phyloP scores from a whole-genome alignment of 2,797 vertebrate genomes.

The Hoplostethus mediterraneus region DNA sequence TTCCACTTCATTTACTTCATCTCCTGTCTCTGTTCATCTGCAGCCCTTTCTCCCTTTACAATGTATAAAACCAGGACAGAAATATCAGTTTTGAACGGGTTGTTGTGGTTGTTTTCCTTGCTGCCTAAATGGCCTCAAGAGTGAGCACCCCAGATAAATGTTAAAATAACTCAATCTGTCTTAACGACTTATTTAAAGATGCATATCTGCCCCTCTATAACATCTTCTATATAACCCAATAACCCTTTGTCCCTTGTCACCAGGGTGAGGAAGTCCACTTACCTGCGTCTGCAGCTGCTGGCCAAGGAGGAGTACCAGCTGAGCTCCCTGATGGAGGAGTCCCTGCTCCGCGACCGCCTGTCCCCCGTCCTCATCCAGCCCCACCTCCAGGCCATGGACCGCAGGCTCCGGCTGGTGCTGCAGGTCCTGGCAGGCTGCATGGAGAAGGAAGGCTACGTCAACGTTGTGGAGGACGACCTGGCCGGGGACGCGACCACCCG shows the following conservation, averaged over 20 bases:
- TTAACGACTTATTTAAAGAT: no score
- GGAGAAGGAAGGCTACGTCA: slow-evolving; percentile 89
- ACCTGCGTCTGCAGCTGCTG: slow-evolving; percentile 93
- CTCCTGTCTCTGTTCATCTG: no score
- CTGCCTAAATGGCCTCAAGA: no score
- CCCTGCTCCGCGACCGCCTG: slow-evolving; percentile 89
- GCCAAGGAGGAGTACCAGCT: slow-evolving; percentile 95
- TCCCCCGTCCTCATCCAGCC: slow-evolving; percentile 90
- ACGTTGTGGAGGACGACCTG: slow-evolving; percentile 92
- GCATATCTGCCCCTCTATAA: no score
- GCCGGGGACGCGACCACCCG: slow-evolving; percentile 71
- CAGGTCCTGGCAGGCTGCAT: slow-evolving; percentile 90
- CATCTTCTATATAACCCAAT: no score
- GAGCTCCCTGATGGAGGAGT: slow-evolving; percentile 94
- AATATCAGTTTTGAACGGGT: no score
- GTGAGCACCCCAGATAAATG: no score
- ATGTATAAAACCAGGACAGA: no score
- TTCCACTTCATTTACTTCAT: no score
- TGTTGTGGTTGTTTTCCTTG: no score
- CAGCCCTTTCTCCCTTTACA: no score
- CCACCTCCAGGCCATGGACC: slow-evolving; percentile 95
- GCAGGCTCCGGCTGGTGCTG: slow-evolving; percentile 91
- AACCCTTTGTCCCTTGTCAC: slow-evolving; percentile 5
- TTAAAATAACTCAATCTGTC: no score
- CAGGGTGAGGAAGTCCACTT: slow-evolving; percentile 94